Conservation (phyloP, 2,797 vertebrate species). For the Hybognathus amarus region DNA sequence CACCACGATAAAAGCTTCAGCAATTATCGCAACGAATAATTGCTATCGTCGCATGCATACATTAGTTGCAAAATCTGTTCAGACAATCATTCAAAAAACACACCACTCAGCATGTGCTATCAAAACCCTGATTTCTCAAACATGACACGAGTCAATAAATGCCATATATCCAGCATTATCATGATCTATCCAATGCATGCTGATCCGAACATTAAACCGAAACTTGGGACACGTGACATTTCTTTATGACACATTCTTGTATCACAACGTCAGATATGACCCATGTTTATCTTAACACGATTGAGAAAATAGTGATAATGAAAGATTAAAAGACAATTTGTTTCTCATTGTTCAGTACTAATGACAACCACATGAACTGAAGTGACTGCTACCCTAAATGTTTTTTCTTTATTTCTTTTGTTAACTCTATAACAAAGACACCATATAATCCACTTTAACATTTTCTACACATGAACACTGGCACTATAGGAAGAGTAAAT, state of each 20-base stretch:
- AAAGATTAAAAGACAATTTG: background rate
- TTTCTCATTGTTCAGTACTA: background rate
- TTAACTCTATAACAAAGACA: background rate
- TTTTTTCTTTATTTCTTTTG: background rate
- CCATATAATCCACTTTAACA: background rate
- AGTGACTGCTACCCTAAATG: background rate
- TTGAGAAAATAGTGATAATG: background rate
- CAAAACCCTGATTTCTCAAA: background rate
- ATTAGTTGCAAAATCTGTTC: background rate
- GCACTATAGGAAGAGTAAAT: constrained; percentile 9
- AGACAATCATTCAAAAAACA: background rate
- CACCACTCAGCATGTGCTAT: background rate
- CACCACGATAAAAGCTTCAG: too few species aligned
- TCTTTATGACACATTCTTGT: constrained; percentile 10
- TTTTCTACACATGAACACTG: background rate
- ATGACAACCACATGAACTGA: background rate
- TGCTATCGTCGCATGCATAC: background rate
- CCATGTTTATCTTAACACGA: background rate
- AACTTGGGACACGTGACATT: background rate
- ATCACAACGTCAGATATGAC: background rate
- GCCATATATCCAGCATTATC: background rate
- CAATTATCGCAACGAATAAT: too few species aligned
- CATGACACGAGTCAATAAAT: background rate
- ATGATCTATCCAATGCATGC: background rate
- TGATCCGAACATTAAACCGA: background rate